These are phyloP conservation scores for Ellobium chinense DNA, from an alignment of 2,888 invertebrate species.

Conservation along the genomic window DNA sequence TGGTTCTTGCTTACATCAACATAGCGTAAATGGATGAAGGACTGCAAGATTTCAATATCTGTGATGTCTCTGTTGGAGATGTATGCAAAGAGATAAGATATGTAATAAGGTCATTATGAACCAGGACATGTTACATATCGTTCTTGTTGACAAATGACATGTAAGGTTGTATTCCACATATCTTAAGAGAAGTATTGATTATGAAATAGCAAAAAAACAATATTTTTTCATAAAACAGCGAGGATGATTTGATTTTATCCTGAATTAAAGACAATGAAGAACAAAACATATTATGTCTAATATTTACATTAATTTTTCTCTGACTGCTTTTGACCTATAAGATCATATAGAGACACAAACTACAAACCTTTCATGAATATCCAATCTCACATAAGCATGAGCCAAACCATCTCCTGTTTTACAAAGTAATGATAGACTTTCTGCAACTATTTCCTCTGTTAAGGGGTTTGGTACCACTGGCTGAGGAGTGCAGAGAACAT, in stretches of 20 bases:
- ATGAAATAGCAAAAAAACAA: too few species aligned
- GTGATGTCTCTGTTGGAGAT: constrained; percentile 74
- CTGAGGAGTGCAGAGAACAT: constrained; percentile 52
- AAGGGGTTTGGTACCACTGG: constrained; percentile 72
- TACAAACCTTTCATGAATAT: constrained; percentile 74
- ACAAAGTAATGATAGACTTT: constrained; percentile 75
- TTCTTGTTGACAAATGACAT: too few species aligned
- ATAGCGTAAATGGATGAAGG: constrained; percentile 78
- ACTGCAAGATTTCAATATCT: constrained; percentile 73
- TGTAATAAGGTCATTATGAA: background rate
- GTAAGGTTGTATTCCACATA: background rate
- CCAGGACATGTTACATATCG: too few species aligned
- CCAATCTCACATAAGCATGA: constrained; percentile 77
- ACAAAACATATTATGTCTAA: too few species aligned
- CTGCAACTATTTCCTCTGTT: constrained; percentile 68
- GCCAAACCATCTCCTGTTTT: constrained; percentile 78
- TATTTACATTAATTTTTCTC: too few species aligned
- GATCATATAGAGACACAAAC: too few species aligned
- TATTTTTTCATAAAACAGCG: too few species aligned
- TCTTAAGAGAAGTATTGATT: too few species aligned
- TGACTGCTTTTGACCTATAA: too few species aligned
- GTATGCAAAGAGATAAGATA: background rate
- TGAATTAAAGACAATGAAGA: too few species aligned
- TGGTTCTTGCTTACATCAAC: constrained; percentile 77
- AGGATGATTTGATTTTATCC: too few species aligned